Base-by-base conservation (phyloP, 2,888 invertebrate genomes). In the Erebia epiphron region DNA sequence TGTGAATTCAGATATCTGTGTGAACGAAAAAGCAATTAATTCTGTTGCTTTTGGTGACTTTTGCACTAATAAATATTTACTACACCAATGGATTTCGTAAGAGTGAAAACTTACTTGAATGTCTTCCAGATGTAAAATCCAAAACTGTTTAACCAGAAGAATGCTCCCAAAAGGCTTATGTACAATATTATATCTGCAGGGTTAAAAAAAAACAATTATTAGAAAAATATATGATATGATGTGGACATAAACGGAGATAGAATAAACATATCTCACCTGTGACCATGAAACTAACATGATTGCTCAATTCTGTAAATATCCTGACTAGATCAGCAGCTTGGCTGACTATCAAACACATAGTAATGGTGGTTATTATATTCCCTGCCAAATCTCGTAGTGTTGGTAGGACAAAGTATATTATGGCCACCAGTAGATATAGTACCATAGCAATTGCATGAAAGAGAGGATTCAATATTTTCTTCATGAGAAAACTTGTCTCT, bases 91-190 rank as follows among this genome's bases (percentile, higher is more conserved):
- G 26, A 26, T 26, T 26, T 26, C 26, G 26, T 26, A 26, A 26
- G 26, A 21, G 11, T 57, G 16, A 43, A 14, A 8, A 86, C 93
- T 91, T 90, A 96, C 96, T 95, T 96, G 83, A 98, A 97, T 1
- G 97, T 97, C 84, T 96, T 97, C 97, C 97, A 98, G 74, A 97
- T 96, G 84, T 97, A 97, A 84, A 97, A 98, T 65, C 97, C 97
- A 74, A 97, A 94, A 82, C 97, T 97, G 78, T 97, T 97, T 3
- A 98, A 89, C 98, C 98, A 98, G 82, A 97, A 97, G 87, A 97
- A 97, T 66, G 97, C 96, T 49, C 96, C 97, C 76, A 97, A 83
- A 68, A 97, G 89, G 80, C 97, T 96, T 68, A 97, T 93, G 80
- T 97, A 97, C 76, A 96, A 94, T 77, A 97, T 94, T 8, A 96